Base-by-base conservation (phyloP, 2,888 invertebrate genomes). In the Didymodactylos carnosus region DNA sequence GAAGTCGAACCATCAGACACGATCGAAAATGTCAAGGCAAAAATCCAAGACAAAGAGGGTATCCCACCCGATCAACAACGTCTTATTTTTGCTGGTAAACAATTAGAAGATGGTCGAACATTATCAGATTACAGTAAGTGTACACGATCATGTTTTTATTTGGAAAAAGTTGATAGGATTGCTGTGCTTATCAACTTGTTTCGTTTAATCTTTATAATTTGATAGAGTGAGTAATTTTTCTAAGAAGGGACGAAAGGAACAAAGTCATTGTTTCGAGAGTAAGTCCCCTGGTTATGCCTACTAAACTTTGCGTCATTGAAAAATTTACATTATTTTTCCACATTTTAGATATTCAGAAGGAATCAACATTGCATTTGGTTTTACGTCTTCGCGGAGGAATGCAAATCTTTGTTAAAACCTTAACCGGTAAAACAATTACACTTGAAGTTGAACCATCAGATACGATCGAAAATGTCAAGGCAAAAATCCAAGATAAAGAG, bases 51-150 rank as follows among this genome's bases (percentile, higher is more conserved):
- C 79, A 92, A 91, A 82, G 91, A 92, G 82, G 91, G 79, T 46
- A 91, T 92, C 79, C 91, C 91, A 2, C 91, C 91, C 77, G 91
- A 91, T 83, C 91, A 92, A 83, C 91, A 92, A 82, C 88, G 91
- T 83, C 86, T 92, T 81, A 83, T 87, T 77, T 87, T 87, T 76
- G 87, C 87, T 35, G 87, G 87, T 2, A 87, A 87, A 76, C 87
- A 88, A 78, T 79, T 88, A 71, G 87, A 87, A 82, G 87, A 87
- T 83, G 87, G 87, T 2, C 83, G 87, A 46, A 87, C 87, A 6
- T 79, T 86, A 4, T 86, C 86, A 0, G 87, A 87, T 78, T 88
- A 88, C 80, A 87, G n/a, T n/a, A n/a, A n/a, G n/a, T n/a, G n/a
- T n/a, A 87, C 78, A 87, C n/a, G n/a, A n/a, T n/a, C n/a, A n/a